These are phyloP conservation scores for Drosophila ogumai DNA, from an alignment of 1,140 invertebrate genomes.

Conservation along the genomic window DNA sequence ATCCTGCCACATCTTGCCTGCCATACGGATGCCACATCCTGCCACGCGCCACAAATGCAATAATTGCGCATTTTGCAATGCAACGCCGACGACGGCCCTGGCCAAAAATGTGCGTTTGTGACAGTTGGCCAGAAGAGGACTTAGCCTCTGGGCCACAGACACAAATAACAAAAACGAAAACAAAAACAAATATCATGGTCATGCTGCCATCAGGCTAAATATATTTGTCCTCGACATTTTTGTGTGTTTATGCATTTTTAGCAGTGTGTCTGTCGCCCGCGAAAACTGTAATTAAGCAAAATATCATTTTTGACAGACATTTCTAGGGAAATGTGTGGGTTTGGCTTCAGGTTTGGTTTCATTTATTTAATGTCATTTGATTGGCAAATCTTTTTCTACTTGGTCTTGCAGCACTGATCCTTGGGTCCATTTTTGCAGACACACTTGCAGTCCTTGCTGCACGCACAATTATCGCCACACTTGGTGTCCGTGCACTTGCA, in stretches of 20 bases:
- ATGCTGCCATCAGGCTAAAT: slow-evolving; percentile 24
- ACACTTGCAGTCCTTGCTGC: slow-evolving; percentile 64
- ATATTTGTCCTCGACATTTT: slow-evolving; percentile 44
- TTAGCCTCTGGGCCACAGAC: slow-evolving; percentile 15
- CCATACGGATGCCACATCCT: slow-evolving; percentile 28
- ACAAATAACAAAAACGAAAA: slow-evolving; percentile 1
- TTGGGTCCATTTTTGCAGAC: slow-evolving; percentile 63
- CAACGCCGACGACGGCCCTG: slow-evolving; percentile 47
- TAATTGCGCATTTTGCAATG: slow-evolving; percentile 58
- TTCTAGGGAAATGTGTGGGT: slow-evolving; percentile 8
- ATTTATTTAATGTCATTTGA: slow-evolving; percentile 6
- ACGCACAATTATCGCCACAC: slow-evolving; percentile 70
- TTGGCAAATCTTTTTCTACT: slow-evolving; percentile 8
- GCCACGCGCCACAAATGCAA: slow-evolving; percentile 41
- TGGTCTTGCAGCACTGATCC: slow-evolving; percentile 66
- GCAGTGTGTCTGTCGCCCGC: slow-evolving; percentile 15
- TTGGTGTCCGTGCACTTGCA: slow-evolving; percentile 66
- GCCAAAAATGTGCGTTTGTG: slow-evolving; percentile 40
- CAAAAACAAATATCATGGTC: slow-evolving; percentile 26
- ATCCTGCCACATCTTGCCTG: slow-evolving; percentile 27
- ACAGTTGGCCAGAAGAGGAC: slow-evolving; percentile 33
- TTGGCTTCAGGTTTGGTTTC: slow-evolving; percentile 1
- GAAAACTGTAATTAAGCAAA: slow-evolving; percentile 56
- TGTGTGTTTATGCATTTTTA: slow-evolving; percentile 30
- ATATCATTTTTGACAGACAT: slow-evolving; percentile 35